Evolutionary conservation across 2,888 invertebrate species (phyloP).

Genomic region (Drosophila antonietae): DNA sequence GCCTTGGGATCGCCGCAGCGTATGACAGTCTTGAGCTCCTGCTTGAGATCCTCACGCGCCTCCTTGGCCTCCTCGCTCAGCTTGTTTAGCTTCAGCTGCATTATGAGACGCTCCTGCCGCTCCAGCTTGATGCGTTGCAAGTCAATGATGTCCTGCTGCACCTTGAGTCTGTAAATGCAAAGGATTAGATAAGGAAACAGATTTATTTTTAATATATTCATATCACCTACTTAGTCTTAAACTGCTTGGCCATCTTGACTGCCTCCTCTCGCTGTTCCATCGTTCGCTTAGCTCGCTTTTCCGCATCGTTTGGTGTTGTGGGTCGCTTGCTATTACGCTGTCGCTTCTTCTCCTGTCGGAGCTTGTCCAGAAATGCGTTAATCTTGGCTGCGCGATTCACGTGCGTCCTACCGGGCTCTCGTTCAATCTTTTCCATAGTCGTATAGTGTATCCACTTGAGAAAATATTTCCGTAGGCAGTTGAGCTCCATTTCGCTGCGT

Average conservation of each 20-base stretch:
- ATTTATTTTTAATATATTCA: background rate
- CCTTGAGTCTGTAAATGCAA: slow-evolving; percentile 86
- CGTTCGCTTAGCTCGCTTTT: slow-evolving; percentile 28
- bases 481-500: slow-evolving; percentile 48
- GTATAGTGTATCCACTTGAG: slow-evolving; percentile 83
- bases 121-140: slow-evolving; percentile 89
- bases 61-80: slow-evolving; percentile 88
- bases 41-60: slow-evolving; percentile 87
- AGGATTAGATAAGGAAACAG: background rate
- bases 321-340: slow-evolving; percentile 32
- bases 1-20: slow-evolving; percentile 87
- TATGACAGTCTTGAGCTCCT: slow-evolving; percentile 86
- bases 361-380: slow-evolving; percentile 83
- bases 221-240: slow-evolving; percentile 81
- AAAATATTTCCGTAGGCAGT: slow-evolving; percentile 79
- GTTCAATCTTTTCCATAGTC: slow-evolving; percentile 82
- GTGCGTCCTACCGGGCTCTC: slow-evolving; percentile 68
- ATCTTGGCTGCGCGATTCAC: slow-evolving; percentile 81
- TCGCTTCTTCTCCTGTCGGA: slow-evolving; percentile 80
- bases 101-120: slow-evolving; percentile 90
- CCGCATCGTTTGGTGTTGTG: slow-evolving; percentile 18
- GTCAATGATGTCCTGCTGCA: slow-evolving; percentile 90
- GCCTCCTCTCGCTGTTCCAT: slow-evolving; percentile 69
- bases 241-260: slow-evolving; percentile 80
- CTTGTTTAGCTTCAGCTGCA: slow-evolving; percentile 89